Evolutionary conservation across 1,140 invertebrate species (phyloP).

Genomic region (Drosophila busckii): DNA sequence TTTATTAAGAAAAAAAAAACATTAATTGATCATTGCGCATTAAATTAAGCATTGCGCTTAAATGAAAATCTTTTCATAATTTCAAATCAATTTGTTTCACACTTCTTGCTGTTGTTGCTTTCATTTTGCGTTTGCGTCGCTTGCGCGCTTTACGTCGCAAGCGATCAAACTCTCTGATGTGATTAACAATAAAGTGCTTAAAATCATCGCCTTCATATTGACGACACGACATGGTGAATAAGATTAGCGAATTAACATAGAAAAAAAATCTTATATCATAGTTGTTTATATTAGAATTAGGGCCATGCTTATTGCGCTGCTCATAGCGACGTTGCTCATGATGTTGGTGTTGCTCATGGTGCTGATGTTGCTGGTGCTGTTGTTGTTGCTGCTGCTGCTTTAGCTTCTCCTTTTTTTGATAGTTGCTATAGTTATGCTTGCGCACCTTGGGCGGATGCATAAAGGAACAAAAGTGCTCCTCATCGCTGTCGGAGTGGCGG

Average conservation of each 20-base stretch:
- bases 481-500: constrained; percentile 8
- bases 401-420: constrained; percentile 15
- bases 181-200: constrained; percentile 62
- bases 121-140: constrained; percentile 48
- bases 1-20: constrained; percentile 29
- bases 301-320: constrained; percentile 3
- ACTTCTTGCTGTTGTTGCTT: constrained; percentile 11
- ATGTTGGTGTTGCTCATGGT: background rate
- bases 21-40: too few relatives aligned
- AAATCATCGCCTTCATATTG: constrained; percentile 63
- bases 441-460: constrained; percentile 40
- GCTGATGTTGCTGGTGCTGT: background rate
- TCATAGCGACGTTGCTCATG: background rate
- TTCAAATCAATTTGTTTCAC: constrained; percentile 8
- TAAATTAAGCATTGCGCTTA: too few relatives aligned
- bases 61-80: too few relatives aligned
- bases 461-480: constrained; percentile 6
- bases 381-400: background rate
- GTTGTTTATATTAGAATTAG: constrained; percentile 33
- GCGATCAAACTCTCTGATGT: constrained; percentile 65
- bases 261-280: constrained; percentile 76
- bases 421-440: constrained; percentile 41
- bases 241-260: constrained; percentile 71
- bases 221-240: constrained; percentile 64
- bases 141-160: constrained; percentile 66